Base-by-base conservation (phyloP, 2,888 invertebrate species). In the Caradrina kadenii region DNA sequence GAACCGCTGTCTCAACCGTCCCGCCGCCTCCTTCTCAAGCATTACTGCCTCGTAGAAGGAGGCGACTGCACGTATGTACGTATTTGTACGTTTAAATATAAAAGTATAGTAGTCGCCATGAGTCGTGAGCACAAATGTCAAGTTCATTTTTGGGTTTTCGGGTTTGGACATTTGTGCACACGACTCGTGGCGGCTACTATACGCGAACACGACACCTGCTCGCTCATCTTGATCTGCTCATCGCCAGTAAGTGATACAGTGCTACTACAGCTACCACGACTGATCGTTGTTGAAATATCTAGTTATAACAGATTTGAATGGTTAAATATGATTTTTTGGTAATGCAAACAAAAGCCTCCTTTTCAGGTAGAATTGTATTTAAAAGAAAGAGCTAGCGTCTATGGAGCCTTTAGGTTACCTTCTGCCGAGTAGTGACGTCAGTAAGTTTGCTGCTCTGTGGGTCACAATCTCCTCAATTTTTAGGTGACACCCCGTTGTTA, bases 391-490 rank as follows among this genome's bases (percentile, higher is more conserved):
- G n/a, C 5, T 48, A 26, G 22, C 6, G 26, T 42, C n/a, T 17
- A 4, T 56, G 48, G 26, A 58, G 35, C 17, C 17, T 17, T 13
- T 21, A 6, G 7, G 26, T 15, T 21, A 6, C 55, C 49, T 50
- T 39, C 56, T 56, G 59, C 52, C 21, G 17, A 3, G 0, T 69
- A 26, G 26, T 68, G 50, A 26, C 31, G 31, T 53, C 19, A 7
- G 21, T 48, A 50, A 76, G 55, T 60, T 31, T 45, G 54, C 15
- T 56, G 19, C 64, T 52, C 66, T 76, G 42, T 61, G 42, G 13
- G 50, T 45, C 15, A 66, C 31, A 72, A 59, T 60, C 10, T 63
- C 15, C 13, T 35, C 48, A 52, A 31, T 53, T 66, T 70, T 75
- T 78, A 8, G 26, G 13, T 54, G 53, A 54, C 58, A 62, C 42